Evolutionary conservation across 2,888 invertebrate species (phyloP).

Genomic region (Tetranychus truncatus): DNA sequence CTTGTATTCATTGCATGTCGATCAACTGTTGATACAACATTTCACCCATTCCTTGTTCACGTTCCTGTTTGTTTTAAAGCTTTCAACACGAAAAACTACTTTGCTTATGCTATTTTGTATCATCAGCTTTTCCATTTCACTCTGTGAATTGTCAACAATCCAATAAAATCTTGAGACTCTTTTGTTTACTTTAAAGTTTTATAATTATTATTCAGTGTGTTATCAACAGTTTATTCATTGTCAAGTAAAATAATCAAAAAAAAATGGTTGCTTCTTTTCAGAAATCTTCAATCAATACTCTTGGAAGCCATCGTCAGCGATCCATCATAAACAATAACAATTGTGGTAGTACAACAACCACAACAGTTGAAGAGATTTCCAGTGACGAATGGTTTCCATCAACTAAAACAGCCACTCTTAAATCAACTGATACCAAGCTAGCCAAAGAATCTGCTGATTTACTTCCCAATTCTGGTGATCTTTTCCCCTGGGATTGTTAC

Average conservation of each 20-base stretch:
- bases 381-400: background rate
- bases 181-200: too few species aligned
- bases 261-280: background rate
- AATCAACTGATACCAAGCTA: background rate
- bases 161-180: too few species aligned
- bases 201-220: too few species aligned
- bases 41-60: slow-evolving; percentile 38
- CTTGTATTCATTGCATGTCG: background rate
- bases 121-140: background rate
- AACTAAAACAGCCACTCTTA: background rate
- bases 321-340: background rate
- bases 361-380: background rate
- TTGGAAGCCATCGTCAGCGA: background rate
- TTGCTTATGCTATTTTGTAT: background rate
- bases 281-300: background rate
- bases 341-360: background rate
- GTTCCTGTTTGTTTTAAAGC: slow-evolving; percentile 52
- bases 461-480: background rate
- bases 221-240: background rate
- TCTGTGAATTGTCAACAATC: too few species aligned
- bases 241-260: background rate
- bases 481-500: background rate
- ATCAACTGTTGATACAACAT: slow-evolving; percentile 7
- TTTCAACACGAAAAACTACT: background rate
- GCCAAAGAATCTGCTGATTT: background rate